Percentiles rank a stretch among this genome's conserved stretches.
Conservation (phyloP, 2,797 vertebrate genomes). For the Clarias laeviceps region DNA sequence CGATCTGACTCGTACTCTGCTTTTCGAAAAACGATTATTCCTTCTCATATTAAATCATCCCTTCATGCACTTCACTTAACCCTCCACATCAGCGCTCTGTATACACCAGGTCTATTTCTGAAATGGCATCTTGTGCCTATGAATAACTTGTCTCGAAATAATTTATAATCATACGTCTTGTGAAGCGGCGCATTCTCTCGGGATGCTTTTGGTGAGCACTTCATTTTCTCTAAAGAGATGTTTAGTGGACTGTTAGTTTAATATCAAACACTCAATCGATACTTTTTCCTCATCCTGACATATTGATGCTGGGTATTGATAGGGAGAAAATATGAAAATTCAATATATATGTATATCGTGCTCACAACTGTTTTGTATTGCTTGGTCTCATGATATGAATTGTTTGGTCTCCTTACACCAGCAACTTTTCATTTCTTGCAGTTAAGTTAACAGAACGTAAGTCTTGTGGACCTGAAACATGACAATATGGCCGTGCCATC, state of each 20-base stretch:
- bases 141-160: slow-evolving; percentile 42
- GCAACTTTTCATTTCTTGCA: too few species aligned
- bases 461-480: too few species aligned
- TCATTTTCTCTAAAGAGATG: background rate
- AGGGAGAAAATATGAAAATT: too few species aligned
- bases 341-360: too few species aligned
- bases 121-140: slow-evolving; percentile 32
- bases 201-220: slow-evolving; percentile 16
- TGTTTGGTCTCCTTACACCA: too few species aligned
- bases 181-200: slow-evolving; percentile 11
- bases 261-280: background rate
- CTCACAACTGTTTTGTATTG: too few species aligned
- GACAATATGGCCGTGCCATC: too few species aligned
- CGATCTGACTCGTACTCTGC: slow-evolving; percentile 1
- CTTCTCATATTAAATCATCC: slow-evolving; percentile 39
- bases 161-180: slow-evolving; percentile 38
- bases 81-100: background rate
- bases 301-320: background rate
- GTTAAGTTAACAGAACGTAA: too few species aligned
- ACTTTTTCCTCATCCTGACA: background rate
- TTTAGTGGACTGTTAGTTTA: background rate
- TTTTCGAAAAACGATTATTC: slow-evolving; percentile 35
- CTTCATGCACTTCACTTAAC: slow-evolving; percentile 19
- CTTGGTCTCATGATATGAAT: too few species aligned
- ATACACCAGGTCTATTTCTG: slow-evolving; percentile 40